Base-by-base conservation (phyloP, 30 jellyfish, hydroid and myxozoan genomes). In the Turritopsis rubra region DNA sequence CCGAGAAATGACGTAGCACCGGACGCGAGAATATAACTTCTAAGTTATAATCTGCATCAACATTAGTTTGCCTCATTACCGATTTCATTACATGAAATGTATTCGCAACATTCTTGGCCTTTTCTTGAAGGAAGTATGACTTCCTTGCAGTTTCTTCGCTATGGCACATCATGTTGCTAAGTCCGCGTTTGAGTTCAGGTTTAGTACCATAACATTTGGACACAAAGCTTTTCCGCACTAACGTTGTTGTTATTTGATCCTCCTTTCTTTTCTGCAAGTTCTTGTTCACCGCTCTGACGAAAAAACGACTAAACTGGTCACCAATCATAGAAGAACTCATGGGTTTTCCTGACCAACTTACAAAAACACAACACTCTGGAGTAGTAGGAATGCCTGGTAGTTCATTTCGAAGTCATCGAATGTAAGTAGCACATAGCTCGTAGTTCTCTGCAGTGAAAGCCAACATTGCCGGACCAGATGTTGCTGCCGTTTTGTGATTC, bases 101-200 rank as follows among this genome's bases (percentile, higher is more conserved):
- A 9, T 0, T 27, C 16, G 77, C 28, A 68, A 68, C 77, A 27
- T 0, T 68, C 30, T 68, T 68, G 9, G 77, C 77, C 19, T 68
- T 68, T 68, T 68, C 77, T 68, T 68, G 77, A 19, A 68, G 77
- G 30, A 68, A 68, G 21, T 68, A 68, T 9, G 77, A 68, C 21
- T 68, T 68, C 17, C 22, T 68, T n/a, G 77, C 77, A 0, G 77
- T 68, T n/a, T 23, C 77, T 22, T 68, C 77, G 19, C 77, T 68
- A 27, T 68, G 77, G 21, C 1, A 68, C 77, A 68, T 68, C 77
- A 68, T 68, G 30, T 68, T 68, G 28, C 31, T 27, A n/a, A 68
- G 77, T 8, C 19, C 77, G 0, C 77, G 0, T 27, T 68, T 68
- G 9, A 68, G 77, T 68, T 68, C 77, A n/a, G 77, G 77, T 68